Evolutionary conservation across 2,113 vertebrate genomes (phyloP), one percentile per base, ranked within the genome.

Genomic region (Ardeotis arabs): DNA sequence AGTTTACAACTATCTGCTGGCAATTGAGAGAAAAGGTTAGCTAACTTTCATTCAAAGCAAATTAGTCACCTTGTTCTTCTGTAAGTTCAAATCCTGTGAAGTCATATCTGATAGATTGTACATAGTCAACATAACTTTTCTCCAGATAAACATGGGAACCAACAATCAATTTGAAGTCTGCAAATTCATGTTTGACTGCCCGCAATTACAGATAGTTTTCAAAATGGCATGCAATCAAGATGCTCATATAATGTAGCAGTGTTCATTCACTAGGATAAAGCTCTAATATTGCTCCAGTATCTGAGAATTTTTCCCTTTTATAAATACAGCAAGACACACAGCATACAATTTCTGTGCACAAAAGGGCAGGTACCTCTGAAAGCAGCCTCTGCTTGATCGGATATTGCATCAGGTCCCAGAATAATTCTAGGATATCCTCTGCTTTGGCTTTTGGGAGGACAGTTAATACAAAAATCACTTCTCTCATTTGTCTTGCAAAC

Each of bases 181-280:
- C 9, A 66, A 55, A 73, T 62, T 55, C 52, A 44, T 28, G 39
- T 73, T 72, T 77, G 11, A 22, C 27, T 82, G 17, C 59, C 23
- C 50, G 52, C 14, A 60, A 12, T 22, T 37, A 56, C 7, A 77
- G 21, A 12, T 5, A 31, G 21, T 24, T 81, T 66, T 47, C n/a
- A 49, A 88, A 84, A 70, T 19, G 9, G 22, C 45, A 16, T 3
- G 28, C 45, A 44, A 60, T 77, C n/a, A 16, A 72, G 52, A 29
- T 3, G 5, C 11, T 44, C 19, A 7, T n/a, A 2, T 35, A 28
- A 35, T 0, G 0, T 9, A 74, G 27, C 47, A 37, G 35, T 29
- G 19, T 37, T 56, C 35, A 45, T 74, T 74, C 31, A 9, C 16
- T n/a, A 10, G 67, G 41, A 25, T 25, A 68, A 56, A 74, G 11